Evolutionary conservation across 2,888 invertebrate species (phyloP), one percentile per base, ranked within the genome.

Genomic region (Sabatieria punctata): DNA sequence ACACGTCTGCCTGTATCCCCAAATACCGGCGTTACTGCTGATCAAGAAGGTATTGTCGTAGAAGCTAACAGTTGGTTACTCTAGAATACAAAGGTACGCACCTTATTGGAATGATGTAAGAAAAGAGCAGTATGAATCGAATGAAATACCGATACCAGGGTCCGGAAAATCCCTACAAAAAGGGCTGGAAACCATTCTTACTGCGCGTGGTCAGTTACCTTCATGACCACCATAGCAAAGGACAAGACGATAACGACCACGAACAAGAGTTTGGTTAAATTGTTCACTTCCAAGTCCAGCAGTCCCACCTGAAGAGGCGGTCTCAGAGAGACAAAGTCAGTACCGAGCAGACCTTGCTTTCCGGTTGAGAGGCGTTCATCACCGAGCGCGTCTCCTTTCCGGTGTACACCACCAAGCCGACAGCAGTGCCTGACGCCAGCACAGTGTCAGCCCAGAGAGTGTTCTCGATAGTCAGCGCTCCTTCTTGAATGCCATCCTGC

Each of bases 371-470:
- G 65, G 95, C 95, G 71, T 99, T 99, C 95, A 99, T 97, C 13
- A 93, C 85, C 56, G 88, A 85, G 55, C 95, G 76, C 0, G 95
- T 95, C 72, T 99, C 97, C 43, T 79, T 78, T 19, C 97, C 89
- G 41, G 89, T 95, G 65, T 97, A 97, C 53, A 99, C 82, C 4
- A 97, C 83, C 44, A 91, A 77, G 15, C 91, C 97, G 4, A 91
- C 77, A 1, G 93, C 89, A 54, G 85, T 84, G 21, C 93, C 91
- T 2, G n/a, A 22, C 0, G 97, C 95, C 15, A 97, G 80, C 0
- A 99, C 95, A 44, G 91, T 91, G 57, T 95, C 93, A 3, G 95
- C 88, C 97, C 97, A 97, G 46, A 99, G 68, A 0, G 93, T 95
- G 66, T 95, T 95, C 68, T 95, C 91, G 24, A 97, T 80, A 59